Base-by-base conservation (phyloP, 2,113 vertebrate species). In the Cygnus atratus region DNA sequence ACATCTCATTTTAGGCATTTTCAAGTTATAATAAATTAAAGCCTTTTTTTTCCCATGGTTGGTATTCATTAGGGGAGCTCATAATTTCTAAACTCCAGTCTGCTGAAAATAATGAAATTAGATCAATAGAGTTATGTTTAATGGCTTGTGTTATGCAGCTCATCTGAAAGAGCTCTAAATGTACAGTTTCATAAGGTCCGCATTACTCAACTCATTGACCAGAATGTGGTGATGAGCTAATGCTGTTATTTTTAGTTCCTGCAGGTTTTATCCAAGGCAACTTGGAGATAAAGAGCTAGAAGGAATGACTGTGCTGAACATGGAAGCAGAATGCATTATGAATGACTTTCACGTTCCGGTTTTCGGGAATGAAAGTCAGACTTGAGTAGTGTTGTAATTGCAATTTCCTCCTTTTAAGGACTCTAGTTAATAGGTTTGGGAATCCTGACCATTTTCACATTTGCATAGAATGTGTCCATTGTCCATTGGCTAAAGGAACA, bases 151-250 rank as follows among this genome's bases (percentile, higher is more conserved):
- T 94, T 97, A 90, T 52, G 88, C 74, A 95, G 88, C 77, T 97
- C 87, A 92, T 97, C 95, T 96, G 82, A 90, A 97, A 94, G 55
- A 88, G 44, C 95, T 95, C 82, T 91, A 76, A 96, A 93, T 0
- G 14, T 67, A 52, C 78, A 81, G 96, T 97, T 97, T 97, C 81
- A 54, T 97, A 97, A 97, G 79, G 91, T 96, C 81, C 92, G 33
- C 87, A 96, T 98, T 97, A 95, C 54, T 97, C 92, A 97, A 92
- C 61, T 96, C 95, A 97, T 95, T 98, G 97, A 96, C 96, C 85
- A 90, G 90, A 87, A 72, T 44, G 74, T 94, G 89, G 74, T 88
- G 92, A 93, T 97, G 93, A 97, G 76, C 92, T 96, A 96, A 96
- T 84, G 55, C 89, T 96, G 43, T 54, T 96, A 90, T 93, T 96